phyloP scores from a whole-genome alignment of 2,797 vertebrate genomes.

The Gephyroberyx darwinii region DNA sequence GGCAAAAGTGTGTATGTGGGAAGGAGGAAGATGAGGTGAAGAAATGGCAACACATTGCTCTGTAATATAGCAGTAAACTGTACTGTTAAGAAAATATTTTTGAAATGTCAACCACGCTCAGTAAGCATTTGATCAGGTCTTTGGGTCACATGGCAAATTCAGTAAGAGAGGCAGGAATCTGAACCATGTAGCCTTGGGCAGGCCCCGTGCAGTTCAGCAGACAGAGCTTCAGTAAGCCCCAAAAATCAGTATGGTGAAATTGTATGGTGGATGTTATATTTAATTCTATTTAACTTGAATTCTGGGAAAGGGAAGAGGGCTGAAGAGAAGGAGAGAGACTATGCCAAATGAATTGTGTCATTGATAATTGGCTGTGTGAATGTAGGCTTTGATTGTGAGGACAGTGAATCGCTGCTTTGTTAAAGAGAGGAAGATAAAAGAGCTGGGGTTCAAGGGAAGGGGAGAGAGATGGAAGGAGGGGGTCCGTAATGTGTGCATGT shows the following conservation, averaged over 20 bases:
- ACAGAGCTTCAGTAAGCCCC: neutral
- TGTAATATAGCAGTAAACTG: too few species aligned
- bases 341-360: conserved; percentile 73
- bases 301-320: conserved; percentile 42
- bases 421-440: conserved; percentile 65
- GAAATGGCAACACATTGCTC: neutral
- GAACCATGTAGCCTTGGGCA: neutral
- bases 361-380: conserved; percentile 74
- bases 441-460: conserved; percentile 46
- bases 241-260: too few species aligned
- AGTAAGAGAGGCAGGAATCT: neutral
- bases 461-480: conserved; percentile 52
- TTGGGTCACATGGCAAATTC: neutral
- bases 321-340: conserved; percentile 38
- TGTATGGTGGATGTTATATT: too few species aligned
- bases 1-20: too few species aligned
- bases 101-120: neutral
- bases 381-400: conserved; percentile 74
- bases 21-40: neutral
- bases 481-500: conserved; percentile 41
- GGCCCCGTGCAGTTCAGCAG: too few species aligned
- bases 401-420: conserved; percentile 72
- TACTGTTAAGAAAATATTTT: too few species aligned
- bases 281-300: too few species aligned
- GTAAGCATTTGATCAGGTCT: neutral